Evolutionary conservation across 2,888 invertebrate species (phyloP), one percentile per base, ranked within the genome.

Genomic region (Desoria tigrina): DNA sequence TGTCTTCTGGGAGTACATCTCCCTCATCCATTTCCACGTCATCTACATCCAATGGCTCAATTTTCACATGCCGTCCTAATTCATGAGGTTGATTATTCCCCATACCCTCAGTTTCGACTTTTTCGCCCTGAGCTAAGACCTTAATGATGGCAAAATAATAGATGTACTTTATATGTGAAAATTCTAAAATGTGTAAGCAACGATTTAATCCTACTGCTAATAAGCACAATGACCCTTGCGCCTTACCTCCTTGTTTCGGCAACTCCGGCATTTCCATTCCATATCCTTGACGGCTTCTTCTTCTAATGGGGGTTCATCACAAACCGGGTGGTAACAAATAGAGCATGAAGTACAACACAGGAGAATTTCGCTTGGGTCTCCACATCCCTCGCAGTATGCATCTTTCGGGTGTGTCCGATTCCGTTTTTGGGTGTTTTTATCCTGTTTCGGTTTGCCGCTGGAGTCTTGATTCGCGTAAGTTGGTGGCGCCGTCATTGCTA

Each of bases 271-370:
- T 26, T 68, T 63, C 72, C 74, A 97, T 80, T 93, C 88, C 0
- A 95, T 94, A 55, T 86, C 84, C 0, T 96, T 96, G 74, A 95
- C 90, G 78, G 94, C 92, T 73, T 88, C 87, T 78, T 91, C 91
- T 66, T 90, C 90, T 61, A 98, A 81, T 0, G 97, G 95, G 1
- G 97, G 98, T 82, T 96, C 92, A 82, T 96, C 94, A 87, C 97
- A 98, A 76, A 90, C 88, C 66, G 95, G 84, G 83, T 98, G 97
- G 82, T 97, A 98, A 70, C 95, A 94, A 32, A 94, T 92, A 1
- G 95, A 94, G 78, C 97, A 98, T 71, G 89, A 88, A 81, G 97
- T 96, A 80, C 97, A 98, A 81, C 95, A 96, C 65, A 98, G 87
- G 42, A 98, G 83, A 80, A 50, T 60, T 3, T 69, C 94, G 2